phyloP scores from a whole-genome alignment of 1,140 invertebrate species.

The Scaptomyza montana region DNA sequence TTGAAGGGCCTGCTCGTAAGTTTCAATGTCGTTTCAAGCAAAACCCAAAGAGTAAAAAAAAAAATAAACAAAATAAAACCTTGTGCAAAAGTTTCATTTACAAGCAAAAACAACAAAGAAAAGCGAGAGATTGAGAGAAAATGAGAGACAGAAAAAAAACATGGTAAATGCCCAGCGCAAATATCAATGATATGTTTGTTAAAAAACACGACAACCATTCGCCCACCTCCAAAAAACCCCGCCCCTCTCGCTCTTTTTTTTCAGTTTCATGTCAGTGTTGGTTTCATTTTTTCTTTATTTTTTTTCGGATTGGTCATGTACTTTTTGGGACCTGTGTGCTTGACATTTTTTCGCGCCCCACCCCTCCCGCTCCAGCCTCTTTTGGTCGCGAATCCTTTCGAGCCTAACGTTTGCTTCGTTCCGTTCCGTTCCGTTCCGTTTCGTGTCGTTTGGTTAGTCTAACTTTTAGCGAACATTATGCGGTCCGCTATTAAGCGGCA shows the following conservation, averaged over 20 bases:
- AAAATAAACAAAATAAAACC: neutral
- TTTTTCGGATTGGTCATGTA: constrained; percentile 57
- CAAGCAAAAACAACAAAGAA: constrained; percentile 45
- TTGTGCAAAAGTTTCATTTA: constrained; percentile 71
- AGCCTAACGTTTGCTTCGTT: constrained; percentile 24
- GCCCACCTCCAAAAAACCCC: constrained; percentile 4
- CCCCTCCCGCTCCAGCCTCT: no score
- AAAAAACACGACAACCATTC: constrained; percentile 72
- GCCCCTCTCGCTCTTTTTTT: neutral
- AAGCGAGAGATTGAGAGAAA: neutral
- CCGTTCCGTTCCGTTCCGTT: neutral
- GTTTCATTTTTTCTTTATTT: neutral
- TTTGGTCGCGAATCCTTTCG: constrained; percentile 43
- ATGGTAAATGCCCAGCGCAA: constrained; percentile 64
- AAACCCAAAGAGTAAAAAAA: neutral
- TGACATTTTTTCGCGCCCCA: no score
- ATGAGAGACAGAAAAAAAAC: neutral
- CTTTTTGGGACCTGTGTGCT: neutral
- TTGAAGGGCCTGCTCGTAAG: constrained; percentile 61
- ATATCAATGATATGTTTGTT: constrained; percentile 81
- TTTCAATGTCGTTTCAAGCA: constrained; percentile 63
- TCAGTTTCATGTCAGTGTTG: constrained; percentile 4
- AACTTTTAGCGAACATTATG: no score
- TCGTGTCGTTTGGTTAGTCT: neutral
- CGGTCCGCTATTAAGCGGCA: no score